Conservation (phyloP, 2,888 invertebrate species). For the Junonia oenone region DNA sequence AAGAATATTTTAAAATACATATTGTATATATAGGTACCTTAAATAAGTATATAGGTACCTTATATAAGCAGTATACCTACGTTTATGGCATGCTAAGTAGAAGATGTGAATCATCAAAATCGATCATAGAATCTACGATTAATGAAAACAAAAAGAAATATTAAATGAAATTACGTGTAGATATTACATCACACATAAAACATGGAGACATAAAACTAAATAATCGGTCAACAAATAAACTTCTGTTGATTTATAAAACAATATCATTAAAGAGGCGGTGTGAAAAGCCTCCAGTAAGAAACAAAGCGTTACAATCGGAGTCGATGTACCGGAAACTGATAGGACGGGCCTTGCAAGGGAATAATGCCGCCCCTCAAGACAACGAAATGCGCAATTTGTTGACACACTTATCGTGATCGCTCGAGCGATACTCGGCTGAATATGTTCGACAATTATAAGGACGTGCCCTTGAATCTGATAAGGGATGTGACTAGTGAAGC, state of each 20-base stretch:
- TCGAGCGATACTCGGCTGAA: conserved; percentile 4
- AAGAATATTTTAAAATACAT: no score
- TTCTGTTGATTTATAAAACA: background rate
- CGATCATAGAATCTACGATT: no score
- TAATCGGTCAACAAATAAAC: background rate
- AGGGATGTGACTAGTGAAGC: background rate
- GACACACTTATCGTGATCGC: conserved; percentile 28
- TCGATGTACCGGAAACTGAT: conserved; percentile 58
- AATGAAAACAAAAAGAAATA: no score
- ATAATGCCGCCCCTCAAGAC: conserved; percentile 36
- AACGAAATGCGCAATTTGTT: conserved; percentile 49
- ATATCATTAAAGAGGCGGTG: background rate
- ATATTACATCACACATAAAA: no score
- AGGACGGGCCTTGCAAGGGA: conserved; percentile 47
- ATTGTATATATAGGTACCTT: no score
- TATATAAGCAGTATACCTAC: no score
- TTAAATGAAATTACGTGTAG: no score
- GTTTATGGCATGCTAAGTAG: no score
- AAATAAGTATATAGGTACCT: no score
- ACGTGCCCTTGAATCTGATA: background rate
- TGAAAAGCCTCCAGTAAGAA: background rate
- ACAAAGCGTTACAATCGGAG: conserved; percentile 16
- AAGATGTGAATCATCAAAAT: no score
- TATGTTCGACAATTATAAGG: background rate
- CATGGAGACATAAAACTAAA: background rate